Evolutionary conservation across 2,113 vertebrate genomes (phyloP), one percentile per base, ranked within the genome.

Genomic region (Thunnus thynnus): DNA sequence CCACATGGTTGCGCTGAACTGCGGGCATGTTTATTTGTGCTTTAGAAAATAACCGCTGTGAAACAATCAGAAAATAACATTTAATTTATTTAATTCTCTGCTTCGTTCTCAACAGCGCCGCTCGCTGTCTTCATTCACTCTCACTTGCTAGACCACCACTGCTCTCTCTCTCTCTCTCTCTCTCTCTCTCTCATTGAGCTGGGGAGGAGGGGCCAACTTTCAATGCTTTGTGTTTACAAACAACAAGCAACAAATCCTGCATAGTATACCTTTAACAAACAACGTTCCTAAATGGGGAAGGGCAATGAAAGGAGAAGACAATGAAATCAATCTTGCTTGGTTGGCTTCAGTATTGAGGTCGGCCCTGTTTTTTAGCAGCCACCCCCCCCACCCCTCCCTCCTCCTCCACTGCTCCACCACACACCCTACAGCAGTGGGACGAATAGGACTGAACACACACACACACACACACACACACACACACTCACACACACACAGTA

Each of bases 321-420:
- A 92, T 91, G 68, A 87, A 90, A 87, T 92, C 84, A 80, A 74
- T 91, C 87, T 78, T 91, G 89, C 92, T 90, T 77, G 84, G 92
- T 78, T 79, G 86, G 77, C 55, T 88, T 87, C 57, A 76, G 72
- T 78, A 88, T 85, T 86, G 83, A 88, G 88, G 84, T 88, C 84
- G 80, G 52, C 77, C 80, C 32, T 60, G 75, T 76, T 85, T 74
- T 75, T 80, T 63, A 73, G 44, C 71, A 27, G 25, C 51, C 17
- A 30, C 30, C 17, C 25, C 13, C 22, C 12, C 5, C 36, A 27
- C 4, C 27, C 4, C 22, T 16, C 4, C 16, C 13, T 3, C 17
- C 51, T 14, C 18, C 13, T 13, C 32, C 20, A 47, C 60, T 18
- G 22, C 50, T 22, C 80, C 55, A 70, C 67, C 62, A 36, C 64